Base-by-base conservation (phyloP, 2,113 vertebrate species). In the Oreochromis tanganicae region DNA sequence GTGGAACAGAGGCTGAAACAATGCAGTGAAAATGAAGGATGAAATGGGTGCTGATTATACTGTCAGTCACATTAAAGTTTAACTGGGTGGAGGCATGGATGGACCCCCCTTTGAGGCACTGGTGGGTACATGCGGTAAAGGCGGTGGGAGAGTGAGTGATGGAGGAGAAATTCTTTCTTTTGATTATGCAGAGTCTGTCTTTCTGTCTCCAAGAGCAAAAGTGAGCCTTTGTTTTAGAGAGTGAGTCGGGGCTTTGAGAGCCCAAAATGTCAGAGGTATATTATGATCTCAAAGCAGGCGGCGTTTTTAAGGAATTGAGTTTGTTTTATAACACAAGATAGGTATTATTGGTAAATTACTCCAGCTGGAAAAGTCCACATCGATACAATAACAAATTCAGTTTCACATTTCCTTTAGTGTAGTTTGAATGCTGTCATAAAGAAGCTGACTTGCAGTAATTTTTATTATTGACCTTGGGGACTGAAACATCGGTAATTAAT, bases 1-100 rank as follows among this genome's bases (percentile, higher is more conserved):
- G 46, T 81, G 85, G 87, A 94, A 95, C 91, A 93, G 89, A 92
- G 88, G 84, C 90, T 93, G 86, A 93, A 95, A 95, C 91, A 90
- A 92, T 85, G 91, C 87, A 75, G 84, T 82, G 88, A 93, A 93
- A 94, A 90, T 86, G 82, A 93, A 92, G 85, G 91, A 91, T 94
- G 89, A 94, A 93, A 93, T 91, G 56, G 85, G 81, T 85, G 87
- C 84, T 34, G 66, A 93, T 93, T 92, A 94, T 93, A 85, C 91
- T 93, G 88, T 93, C 93, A 82, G 84, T 93, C 87, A 89, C 88
- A 89, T 96, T 90, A 92, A 93, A 90, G 85, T 92, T 90, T 88
- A 89, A 93, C 93, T 87, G 84, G 88, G 78, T 82, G 57, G 81
- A 91, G 83, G 86, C 81, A 90, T 63, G 86, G 83, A 88, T 81